Conservation (phyloP, 35 echinoderm and acorn worm genomes). For the Patiria miniata region DNA sequence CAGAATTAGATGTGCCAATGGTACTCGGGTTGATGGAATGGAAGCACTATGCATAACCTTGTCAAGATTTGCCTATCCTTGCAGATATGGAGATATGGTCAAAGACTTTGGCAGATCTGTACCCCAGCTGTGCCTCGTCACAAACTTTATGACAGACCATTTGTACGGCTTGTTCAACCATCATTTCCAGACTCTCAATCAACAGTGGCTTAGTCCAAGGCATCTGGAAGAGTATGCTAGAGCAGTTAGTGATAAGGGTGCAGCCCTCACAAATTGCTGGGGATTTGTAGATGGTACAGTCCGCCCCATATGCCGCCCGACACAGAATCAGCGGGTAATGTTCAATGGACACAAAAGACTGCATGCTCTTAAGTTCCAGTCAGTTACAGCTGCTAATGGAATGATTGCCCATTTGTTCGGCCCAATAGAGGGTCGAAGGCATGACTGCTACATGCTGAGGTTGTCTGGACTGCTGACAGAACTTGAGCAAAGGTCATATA, state of each 20-base stretch:
- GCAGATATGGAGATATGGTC: conserved; percentile 71
- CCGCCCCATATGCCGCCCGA: conserved; percentile 62
- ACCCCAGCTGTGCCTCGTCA: conserved; percentile 58
- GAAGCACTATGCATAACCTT: conserved; percentile 63
- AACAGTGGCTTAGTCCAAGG: conserved; percentile 47
- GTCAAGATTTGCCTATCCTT: conserved; percentile 57
- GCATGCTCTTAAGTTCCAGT: conserved; percentile 74
- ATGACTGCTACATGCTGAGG: conserved; percentile 58
- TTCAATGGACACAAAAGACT: conserved; percentile 77
- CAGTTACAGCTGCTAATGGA: conserved; percentile 62
- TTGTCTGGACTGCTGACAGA: conserved; percentile 51
- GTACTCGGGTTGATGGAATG: conserved; percentile 26
- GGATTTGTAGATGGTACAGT: conserved; percentile 86
- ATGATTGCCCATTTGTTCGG: conserved; percentile 69
- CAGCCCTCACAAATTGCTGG: conserved; percentile 80
- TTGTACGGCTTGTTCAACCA: conserved; percentile 46
- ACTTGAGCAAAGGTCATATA: no score
- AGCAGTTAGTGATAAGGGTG: conserved; percentile 57
- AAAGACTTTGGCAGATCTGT: conserved; percentile 54
- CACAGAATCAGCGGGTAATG: conserved; percentile 42
- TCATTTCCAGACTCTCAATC: conserved; percentile 41
- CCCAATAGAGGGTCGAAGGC: conserved; percentile 61
- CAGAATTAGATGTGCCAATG: conserved; percentile 39
- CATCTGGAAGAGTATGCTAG: conserved; percentile 51
- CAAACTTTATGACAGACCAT: conserved; percentile 51